phyloP scores from a whole-genome alignment of 2,797 vertebrate species.

The Sylvilagus floridanus region DNA sequence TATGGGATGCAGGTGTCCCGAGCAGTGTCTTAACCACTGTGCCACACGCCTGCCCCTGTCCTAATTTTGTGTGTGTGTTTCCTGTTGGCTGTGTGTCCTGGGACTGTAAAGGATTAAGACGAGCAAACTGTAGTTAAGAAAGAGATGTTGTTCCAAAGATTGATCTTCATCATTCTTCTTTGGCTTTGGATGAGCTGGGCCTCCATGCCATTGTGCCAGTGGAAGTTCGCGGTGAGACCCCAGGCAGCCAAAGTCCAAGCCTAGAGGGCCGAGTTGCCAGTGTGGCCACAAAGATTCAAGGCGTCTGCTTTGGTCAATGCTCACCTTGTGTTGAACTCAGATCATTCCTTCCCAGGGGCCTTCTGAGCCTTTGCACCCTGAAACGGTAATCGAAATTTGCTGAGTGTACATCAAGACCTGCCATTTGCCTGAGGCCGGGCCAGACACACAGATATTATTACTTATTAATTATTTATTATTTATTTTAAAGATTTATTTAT shows the following conservation, averaged over 20 bases:
- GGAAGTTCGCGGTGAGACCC: not conserved
- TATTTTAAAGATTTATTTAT: no score
- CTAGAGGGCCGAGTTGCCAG: not conserved
- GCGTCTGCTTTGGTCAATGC: not conserved
- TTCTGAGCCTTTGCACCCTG: not conserved
- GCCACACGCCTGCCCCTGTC: no score
- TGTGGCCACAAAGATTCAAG: not conserved
- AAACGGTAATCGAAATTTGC: no score
- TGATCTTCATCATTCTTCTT: not conserved
- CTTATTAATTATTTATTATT: no score
- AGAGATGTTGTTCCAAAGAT: not conserved
- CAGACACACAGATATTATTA: no score
- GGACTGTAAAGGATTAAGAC: not conserved
- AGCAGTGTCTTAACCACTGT: no score
- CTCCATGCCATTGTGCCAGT: not conserved
- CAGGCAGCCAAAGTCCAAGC: not conserved
- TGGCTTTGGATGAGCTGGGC: not conserved
- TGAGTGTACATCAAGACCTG: not conserved
- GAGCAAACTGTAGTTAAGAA: not conserved
- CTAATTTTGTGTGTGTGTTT: no score
- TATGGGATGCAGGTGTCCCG: no score
- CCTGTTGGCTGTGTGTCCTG: not conserved
- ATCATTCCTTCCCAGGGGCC: not conserved
- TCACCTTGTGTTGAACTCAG: constrained; percentile 32
- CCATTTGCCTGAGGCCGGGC: not conserved